Evolutionary conservation across 1,140 invertebrate genomes (phyloP).

Genomic region (Bombus fervidus): DNA sequence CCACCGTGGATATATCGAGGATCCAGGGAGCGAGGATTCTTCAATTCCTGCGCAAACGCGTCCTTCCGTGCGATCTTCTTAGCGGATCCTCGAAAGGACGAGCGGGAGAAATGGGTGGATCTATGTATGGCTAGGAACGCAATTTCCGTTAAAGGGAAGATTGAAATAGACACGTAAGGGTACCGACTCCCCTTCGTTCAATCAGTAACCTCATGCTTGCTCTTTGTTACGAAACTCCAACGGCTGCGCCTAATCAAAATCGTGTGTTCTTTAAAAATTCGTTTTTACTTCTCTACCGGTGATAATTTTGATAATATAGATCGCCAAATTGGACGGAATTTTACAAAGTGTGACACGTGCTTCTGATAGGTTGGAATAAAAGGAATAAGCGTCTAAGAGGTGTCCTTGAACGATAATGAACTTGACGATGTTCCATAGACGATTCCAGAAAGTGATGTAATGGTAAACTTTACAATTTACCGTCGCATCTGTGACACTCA

Average conservation of each 20-base stretch:
- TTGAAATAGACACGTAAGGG: constrained; percentile 23
- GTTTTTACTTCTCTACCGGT: background rate
- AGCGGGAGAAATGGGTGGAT: constrained; percentile 4
- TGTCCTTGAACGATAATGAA: no score
- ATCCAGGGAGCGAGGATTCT: constrained; percentile 54
- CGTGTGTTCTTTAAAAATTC: no score
- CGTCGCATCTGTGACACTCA: background rate
- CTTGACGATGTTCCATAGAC: background rate
- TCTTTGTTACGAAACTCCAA: background rate
- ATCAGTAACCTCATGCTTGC: constrained; percentile 1
- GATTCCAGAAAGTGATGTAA: background rate
- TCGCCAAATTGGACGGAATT: background rate
- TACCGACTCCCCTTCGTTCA: background rate
- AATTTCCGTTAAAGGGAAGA: constrained; percentile 37
- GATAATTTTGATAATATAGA: background rate
- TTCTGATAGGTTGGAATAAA: no score
- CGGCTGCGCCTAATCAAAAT: background rate
- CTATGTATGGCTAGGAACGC: constrained; percentile 7
- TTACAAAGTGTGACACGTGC: background rate
- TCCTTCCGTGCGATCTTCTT: constrained; percentile 55
- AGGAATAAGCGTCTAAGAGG: no score
- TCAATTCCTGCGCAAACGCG: constrained; percentile 66
- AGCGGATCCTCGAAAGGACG: constrained; percentile 46
- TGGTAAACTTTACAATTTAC: background rate
- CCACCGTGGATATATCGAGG: constrained; percentile 56